Evolutionary conservation across 1,140 invertebrate genomes (phyloP).

Genomic region (Drosophila punjabiensis): DNA sequence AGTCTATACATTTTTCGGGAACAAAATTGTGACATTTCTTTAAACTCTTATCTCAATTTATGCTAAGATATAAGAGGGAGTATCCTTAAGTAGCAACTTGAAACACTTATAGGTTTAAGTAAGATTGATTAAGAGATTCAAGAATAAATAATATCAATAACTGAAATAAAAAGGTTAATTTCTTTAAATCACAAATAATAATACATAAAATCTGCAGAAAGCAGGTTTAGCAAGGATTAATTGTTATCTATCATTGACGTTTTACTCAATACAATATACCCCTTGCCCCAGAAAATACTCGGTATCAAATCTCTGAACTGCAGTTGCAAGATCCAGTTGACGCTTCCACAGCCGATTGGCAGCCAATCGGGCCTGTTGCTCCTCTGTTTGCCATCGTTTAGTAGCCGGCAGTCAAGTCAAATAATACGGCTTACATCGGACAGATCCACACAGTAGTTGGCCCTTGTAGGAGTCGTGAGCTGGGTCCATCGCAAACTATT

Average conservation of each 20-base stretch:
- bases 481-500: slow-evolving; percentile 56
- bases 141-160: too few species aligned
- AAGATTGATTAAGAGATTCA: too few species aligned
- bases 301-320: slow-evolving; percentile 24
- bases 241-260: not conserved
- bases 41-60: not conserved
- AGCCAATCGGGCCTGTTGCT: slow-evolving; percentile 75
- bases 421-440: slow-evolving; percentile 27
- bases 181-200: not conserved
- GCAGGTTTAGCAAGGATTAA: not conserved
- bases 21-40: not conserved
- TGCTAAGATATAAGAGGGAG: too few species aligned
- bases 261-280: slow-evolving; percentile 1
- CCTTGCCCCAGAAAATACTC: not conserved
- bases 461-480: slow-evolving; percentile 62
- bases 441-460: slow-evolving; percentile 71
- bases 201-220: not conserved
- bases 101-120: too few species aligned
- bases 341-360: slow-evolving; percentile 74
- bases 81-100: too few species aligned
- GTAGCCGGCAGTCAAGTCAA: slow-evolving; percentile 73
- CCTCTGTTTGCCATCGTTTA: slow-evolving; percentile 78
- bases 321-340: slow-evolving; percentile 73
- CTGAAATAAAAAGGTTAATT: too few species aligned
- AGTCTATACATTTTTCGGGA: not conserved